A percentile compares a stretch with the other conserved stretches of the same genome.
These are phyloP conservation scores for Pangasius krempfi DNA, from an alignment of 2,797 vertebrate genomes.

Conservation along the genomic window DNA sequence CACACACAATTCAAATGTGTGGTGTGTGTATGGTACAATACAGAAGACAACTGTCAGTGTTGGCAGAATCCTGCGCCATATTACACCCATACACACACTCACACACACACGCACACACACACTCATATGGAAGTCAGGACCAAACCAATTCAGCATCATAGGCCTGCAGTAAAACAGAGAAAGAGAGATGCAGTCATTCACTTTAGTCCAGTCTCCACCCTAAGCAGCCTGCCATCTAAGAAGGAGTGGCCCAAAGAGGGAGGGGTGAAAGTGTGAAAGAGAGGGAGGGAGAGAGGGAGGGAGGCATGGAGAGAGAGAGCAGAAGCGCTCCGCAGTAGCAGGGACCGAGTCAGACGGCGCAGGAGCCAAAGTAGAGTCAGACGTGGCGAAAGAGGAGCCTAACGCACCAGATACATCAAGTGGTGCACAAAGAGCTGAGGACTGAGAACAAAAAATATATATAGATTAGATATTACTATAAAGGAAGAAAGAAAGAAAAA, in stretches of 20 bases:
- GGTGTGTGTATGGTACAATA: not conserved
- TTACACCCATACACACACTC: not conserved
- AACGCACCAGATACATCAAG: constrained; percentile 11
- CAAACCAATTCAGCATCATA: constrained; percentile 8
- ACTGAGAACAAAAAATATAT: constrained; percentile 11
- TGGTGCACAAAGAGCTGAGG: not conserved
- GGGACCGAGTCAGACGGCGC: constrained; percentile 45
- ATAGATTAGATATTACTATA: not conserved
- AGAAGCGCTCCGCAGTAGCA: constrained; percentile 59
- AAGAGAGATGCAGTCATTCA: constrained; percentile 43
- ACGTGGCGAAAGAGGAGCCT: constrained; percentile 36
- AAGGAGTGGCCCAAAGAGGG: constrained; percentile 53
- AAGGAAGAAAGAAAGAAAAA: constrained; percentile 4
- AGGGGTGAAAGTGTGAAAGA: constrained; percentile 40
- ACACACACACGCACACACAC: not conserved
- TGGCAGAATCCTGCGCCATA: not conserved
- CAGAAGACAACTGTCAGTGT: not conserved
- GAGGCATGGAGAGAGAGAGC: constrained; percentile 29
- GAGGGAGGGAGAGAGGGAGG: constrained; percentile 26
- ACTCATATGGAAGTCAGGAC: not conserved
- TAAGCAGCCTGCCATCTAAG: constrained; percentile 51
- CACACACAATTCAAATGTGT: not conserved
- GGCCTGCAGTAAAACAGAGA: not conserved
- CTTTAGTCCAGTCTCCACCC: constrained; percentile 60
- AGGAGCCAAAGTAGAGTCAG: constrained; percentile 51